Evolutionary conservation across 2,888 invertebrate genomes (phyloP).

Genomic region (Nysson spinosus): DNA sequence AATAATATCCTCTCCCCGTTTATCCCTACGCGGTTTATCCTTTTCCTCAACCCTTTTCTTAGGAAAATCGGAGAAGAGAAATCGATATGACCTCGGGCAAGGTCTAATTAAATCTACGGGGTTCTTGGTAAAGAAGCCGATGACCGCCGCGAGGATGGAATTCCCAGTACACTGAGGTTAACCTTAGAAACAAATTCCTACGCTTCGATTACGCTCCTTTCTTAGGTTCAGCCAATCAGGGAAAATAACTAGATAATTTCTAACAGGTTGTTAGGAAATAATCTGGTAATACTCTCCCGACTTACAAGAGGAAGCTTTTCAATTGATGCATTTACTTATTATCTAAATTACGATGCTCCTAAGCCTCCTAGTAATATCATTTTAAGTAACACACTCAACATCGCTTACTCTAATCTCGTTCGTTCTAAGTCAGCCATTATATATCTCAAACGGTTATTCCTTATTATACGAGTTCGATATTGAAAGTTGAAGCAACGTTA

Average conservation of each 20-base stretch:
- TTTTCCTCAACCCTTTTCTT: slow-evolving; percentile 2
- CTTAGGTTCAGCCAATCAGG: slow-evolving; percentile 10
- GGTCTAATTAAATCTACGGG: slow-evolving; percentile 59
- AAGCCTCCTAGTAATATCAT: not conserved
- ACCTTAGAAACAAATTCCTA: slow-evolving; percentile 33
- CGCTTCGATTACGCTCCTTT: slow-evolving; percentile 17
- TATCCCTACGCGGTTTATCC: no score
- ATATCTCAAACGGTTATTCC: no score
- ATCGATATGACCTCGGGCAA: slow-evolving; percentile 58
- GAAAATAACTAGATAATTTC: slow-evolving; percentile 17
- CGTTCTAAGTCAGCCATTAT: no score
- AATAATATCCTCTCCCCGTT: slow-evolving; percentile 1
- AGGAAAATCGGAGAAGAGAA: slow-evolving; percentile 52
- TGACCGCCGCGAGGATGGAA: slow-evolving; percentile 50
- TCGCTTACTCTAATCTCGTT: no score
- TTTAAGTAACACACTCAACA: no score
- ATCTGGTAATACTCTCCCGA: slow-evolving; percentile 11
- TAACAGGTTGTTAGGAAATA: slow-evolving; percentile 15
- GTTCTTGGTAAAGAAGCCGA: slow-evolving; percentile 52
- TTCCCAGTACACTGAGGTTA: slow-evolving; percentile 42
- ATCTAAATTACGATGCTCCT: not conserved
- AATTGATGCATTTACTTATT: slow-evolving; percentile 3
- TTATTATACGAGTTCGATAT: no score
- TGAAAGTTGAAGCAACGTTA: slow-evolving; percentile 56
- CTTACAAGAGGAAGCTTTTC: slow-evolving; percentile 5